Evolutionary conservation across 1,140 invertebrate genomes (phyloP), one percentile per base, ranked within the genome.

Genomic region (Olivierus martensii): DNA sequence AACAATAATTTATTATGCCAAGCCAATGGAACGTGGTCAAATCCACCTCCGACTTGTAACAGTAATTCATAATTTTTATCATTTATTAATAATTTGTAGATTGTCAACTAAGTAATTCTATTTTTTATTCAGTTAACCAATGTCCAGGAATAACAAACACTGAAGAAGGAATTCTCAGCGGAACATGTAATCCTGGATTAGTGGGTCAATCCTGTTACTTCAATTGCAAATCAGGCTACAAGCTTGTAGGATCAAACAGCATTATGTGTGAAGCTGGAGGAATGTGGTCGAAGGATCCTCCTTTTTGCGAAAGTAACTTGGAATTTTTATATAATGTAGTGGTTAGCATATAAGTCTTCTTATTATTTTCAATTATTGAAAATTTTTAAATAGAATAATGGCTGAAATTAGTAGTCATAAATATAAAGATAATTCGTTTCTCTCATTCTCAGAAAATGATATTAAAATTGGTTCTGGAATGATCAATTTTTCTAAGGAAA

Each of bases 21-120:
- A 12, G 62, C 64, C 7, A 65, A 68, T 56, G 72, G 71, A 14
- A 58, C 62, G 9, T 75, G 73, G 73, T 61, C 61, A 37, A 56
- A 38, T 42, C 48, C 36, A 11, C 55, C 21, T 46, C 62, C 58
- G 15, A 52, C 36, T 1, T 59, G 58, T 19, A 14, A 19, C n/a
- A 42, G 56, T 57, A 46, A 17, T 3, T 49, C n/a, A n/a, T 47
- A 18, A 15, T 4, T 41, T 41, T 41, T 6, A 6, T 9, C 28
- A 28, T 28, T 28, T 9, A 28, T 28, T 28, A 28, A n/a, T n/a
- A 28, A 28, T 28, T 28, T 28, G 4, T 6, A 28, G 28, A 28
- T 28, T 2, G 28, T 9, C 28, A 1, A 9, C 4, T 28, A 28
- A 28, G 9, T 28, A 28, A 28, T 6, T 6, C 28, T 28, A 28